phyloP scores from a whole-genome alignment of 2,888 invertebrate species.

The Suillia variegata region DNA sequence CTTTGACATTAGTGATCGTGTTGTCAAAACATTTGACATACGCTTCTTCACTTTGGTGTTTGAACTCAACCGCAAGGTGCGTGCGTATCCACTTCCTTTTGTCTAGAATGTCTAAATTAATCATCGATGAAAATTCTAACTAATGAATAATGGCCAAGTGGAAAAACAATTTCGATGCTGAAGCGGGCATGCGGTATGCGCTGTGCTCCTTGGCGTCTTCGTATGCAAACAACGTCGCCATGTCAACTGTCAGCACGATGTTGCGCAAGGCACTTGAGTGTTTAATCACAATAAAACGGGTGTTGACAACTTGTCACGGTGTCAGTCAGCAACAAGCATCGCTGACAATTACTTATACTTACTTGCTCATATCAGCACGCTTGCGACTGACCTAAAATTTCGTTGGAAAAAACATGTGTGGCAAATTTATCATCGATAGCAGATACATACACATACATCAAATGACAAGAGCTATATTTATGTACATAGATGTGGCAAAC shows the following conservation, averaged over 20 bases:
- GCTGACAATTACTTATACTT: background rate
- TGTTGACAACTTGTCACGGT: conserved; percentile 34
- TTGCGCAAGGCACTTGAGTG: conserved; percentile 26
- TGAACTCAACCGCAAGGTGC: conserved; percentile 8
- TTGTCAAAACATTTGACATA: conserved; percentile 17
- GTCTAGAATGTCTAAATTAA: conserved; percentile 1
- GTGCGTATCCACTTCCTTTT: background rate
- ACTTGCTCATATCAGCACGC: too few species aligned
- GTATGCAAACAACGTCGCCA: conserved; percentile 35
- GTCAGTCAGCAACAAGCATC: conserved; percentile 15
- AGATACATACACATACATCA: too few species aligned
- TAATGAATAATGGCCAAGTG: conserved; percentile 6
- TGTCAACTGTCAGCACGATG: conserved; percentile 36
- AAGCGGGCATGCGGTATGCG: background rate
- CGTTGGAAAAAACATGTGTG: too few species aligned
- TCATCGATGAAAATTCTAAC: background rate
- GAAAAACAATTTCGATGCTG: background rate
- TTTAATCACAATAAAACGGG: conserved; percentile 34
- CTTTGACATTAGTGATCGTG: conserved; percentile 13
- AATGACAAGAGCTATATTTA: too few species aligned
- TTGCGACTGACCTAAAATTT: background rate
- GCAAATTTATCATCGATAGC: too few species aligned
- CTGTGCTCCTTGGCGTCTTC: background rate
- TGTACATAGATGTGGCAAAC: too few species aligned
- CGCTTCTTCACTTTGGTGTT: background rate